phyloP scores from a whole-genome alignment of 2,888 invertebrate genomes.

The Catonia carolina region DNA sequence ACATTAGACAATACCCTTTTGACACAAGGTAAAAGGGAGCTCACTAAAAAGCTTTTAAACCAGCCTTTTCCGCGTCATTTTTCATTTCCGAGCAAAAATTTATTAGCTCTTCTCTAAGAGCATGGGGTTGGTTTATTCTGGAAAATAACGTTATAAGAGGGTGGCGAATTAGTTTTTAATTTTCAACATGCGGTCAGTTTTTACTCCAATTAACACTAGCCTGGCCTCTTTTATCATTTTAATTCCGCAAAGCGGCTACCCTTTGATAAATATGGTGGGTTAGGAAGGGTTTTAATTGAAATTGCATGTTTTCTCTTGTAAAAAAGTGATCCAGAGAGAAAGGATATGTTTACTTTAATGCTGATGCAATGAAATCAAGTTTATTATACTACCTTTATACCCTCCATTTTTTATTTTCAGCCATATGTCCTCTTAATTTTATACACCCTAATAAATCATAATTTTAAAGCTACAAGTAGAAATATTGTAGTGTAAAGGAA shows the following conservation, averaged over 20 bases:
- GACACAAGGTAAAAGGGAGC: no score
- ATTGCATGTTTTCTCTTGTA: constrained; percentile 19
- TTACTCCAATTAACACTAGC: constrained; percentile 21
- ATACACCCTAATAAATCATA: no score
- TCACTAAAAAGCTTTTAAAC: no score
- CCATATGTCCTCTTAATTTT: no score
- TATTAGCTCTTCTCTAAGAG: constrained; percentile 10
- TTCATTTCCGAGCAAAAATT: constrained; percentile 8
- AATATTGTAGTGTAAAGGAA: no score
- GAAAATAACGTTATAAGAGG: neutral
- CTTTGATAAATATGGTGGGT: constrained; percentile 22
- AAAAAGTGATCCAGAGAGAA: no score
- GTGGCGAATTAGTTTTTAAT: constrained; percentile 25
- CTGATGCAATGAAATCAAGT: no score
- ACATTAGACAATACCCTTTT: no score
- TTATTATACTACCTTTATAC: no score
- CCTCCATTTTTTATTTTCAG: no score
- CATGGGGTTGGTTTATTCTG: neutral
- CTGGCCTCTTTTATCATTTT: constrained; percentile 26
- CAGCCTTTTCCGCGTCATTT: constrained; percentile 11
- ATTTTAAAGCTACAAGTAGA: no score
- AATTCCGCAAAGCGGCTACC: constrained; percentile 19
- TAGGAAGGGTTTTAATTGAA: constrained; percentile 20
- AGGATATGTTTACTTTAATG: no score
- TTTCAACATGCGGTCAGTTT: constrained; percentile 22